Conservation (phyloP, 2,113 vertebrate genomes). For the Todiramphus chloris region DNA sequence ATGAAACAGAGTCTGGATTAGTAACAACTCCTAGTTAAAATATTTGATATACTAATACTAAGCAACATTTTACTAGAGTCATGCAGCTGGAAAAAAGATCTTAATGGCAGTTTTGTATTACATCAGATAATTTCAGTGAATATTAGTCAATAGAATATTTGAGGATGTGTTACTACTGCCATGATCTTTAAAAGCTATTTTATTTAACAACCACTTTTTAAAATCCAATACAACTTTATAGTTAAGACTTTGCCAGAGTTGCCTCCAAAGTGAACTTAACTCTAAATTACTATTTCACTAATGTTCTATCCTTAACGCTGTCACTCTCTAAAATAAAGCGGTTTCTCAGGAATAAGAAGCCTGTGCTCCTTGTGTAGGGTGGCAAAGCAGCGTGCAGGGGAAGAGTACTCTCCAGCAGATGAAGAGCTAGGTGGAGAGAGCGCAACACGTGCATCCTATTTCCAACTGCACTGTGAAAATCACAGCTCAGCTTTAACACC, state of each 20-base stretch:
- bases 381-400: accelerated
- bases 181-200: background rate
- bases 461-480: background rate
- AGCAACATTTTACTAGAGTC: background rate
- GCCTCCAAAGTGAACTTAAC: background rate
- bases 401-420: background rate
- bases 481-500: background rate
- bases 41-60: background rate
- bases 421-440: background rate
- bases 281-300: background rate
- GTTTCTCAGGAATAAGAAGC: background rate
- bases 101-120: background rate
- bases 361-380: background rate
- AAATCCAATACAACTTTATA: background rate
- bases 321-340: background rate
- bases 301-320: background rate
- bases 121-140: background rate
- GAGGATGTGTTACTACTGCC: background rate
- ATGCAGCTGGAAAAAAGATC: background rate
- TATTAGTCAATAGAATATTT: background rate
- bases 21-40: background rate
- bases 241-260: background rate
- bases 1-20: background rate
- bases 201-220: background rate
- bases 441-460: background rate